Percentiles rank a stretch among this genome's conserved stretches.
phyloP scores from a whole-genome alignment of 2,888 invertebrate genomes.

The Oligia strigilis region DNA sequence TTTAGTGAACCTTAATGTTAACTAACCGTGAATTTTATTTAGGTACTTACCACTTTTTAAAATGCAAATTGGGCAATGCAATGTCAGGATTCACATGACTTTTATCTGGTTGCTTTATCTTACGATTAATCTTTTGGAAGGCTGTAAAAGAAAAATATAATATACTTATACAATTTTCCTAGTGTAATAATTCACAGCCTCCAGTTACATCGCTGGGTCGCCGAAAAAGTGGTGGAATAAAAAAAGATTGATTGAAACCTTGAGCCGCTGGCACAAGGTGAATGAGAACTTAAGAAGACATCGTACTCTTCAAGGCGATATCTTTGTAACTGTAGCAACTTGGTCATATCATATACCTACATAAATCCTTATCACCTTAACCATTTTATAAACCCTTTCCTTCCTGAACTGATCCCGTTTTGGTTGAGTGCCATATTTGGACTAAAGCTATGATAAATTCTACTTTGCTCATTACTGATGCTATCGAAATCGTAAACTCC shows the following conservation, averaged over 20 bases:
- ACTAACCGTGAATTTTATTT: conserved; percentile 69
- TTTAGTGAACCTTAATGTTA: conserved; percentile 64
- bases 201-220: conserved; percentile 64
- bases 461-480: conserved; percentile 34
- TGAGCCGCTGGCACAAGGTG: conserved; percentile 72
- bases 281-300: conserved; percentile 73
- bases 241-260: conserved; percentile 73
- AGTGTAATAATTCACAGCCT: conserved; percentile 56
- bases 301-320: conserved; percentile 75
- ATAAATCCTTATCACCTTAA: conserved; percentile 29
- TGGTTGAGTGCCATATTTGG: conserved; percentile 26
- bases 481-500: conserved; percentile 24
- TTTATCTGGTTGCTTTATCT: conserved; percentile 12
- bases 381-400: conserved; percentile 30
- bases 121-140: conserved; percentile 19
- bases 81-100: conserved; percentile 42
- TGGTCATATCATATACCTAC: conserved; percentile 15
- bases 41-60: conserved; percentile 27
- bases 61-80: conserved; percentile 16
- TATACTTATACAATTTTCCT: conserved; percentile 55
- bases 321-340: conserved; percentile 41
- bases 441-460: conserved; percentile 22
- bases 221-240: conserved; percentile 70
- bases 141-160: conserved; percentile 38
- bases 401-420: conserved; percentile 49